A percentile compares a stretch with the other conserved stretches of the same genome.
Evolutionary conservation across 2,797 vertebrate genomes (phyloP).

Genomic region (Callimico goeldii): DNA sequence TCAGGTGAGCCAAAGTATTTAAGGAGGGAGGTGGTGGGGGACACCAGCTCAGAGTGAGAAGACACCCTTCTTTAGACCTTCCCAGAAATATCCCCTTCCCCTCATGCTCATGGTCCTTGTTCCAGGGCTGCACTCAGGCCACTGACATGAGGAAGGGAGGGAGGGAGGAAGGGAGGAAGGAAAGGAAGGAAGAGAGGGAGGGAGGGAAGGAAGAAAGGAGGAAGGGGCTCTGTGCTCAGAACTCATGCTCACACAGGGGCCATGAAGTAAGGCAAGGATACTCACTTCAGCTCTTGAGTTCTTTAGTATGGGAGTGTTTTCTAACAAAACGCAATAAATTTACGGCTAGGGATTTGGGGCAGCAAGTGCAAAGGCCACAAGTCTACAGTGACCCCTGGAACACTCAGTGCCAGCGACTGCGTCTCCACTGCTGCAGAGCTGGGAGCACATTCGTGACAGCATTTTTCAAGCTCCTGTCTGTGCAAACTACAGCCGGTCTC

Average conservation of each 20-base stretch:
- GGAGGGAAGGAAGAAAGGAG: neutral
- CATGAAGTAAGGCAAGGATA: neutral
- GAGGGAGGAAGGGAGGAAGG: neutral
- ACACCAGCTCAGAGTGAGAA: neutral
- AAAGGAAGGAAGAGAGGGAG: neutral
- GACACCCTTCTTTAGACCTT: neutral
- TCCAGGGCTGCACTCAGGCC: neutral
- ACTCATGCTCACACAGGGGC: neutral
- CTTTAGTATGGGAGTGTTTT: neutral
- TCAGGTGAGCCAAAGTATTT: neutral
- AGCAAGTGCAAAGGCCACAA: neutral
- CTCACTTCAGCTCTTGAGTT: neutral
- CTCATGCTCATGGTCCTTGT: neutral
- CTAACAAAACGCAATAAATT: neutral
- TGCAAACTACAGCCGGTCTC: neutral
- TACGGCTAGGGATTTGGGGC: neutral
- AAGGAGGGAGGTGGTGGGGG: neutral
- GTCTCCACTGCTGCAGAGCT: neutral
- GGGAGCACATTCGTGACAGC: neutral
- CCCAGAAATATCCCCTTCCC: neutral
- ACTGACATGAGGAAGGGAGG: no score
- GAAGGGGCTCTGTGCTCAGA: neutral
- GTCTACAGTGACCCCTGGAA: neutral
- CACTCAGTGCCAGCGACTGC: neutral
- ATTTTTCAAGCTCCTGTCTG: slow-evolving; percentile 1